Evolutionary conservation across 2,113 vertebrate genomes (phyloP), one percentile per base, ranked within the genome.

Genomic region (Coryphaenoides rupestris): DNA sequence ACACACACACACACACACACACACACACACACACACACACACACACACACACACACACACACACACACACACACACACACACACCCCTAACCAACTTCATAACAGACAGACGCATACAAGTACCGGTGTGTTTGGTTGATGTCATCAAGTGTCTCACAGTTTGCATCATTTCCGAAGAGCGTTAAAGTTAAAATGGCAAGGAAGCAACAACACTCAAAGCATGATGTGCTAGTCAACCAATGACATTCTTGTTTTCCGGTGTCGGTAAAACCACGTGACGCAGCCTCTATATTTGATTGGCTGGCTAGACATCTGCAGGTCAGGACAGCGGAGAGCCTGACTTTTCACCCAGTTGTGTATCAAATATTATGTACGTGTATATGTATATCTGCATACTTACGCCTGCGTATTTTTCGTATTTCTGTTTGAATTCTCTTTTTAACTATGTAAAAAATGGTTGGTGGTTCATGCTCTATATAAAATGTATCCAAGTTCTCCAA

Each of bases 71-170:
- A 53, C 19, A 50, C 9, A 33, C 19, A 14, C 19, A 24, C 28
- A 47, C 3, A 21, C 2, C 6, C n/a, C n/a, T n/a, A n/a, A n/a
- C n/a, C n/a, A n/a, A n/a, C n/a, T n/a, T n/a, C n/a, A n/a, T n/a
- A 9, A 6, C 21, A 60, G 21, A 56, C 19, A 26, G 13, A 52
- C 21, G 9, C 63, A 23, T 26, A 2, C 45, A 40, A 6, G 40
- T 72, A 91, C 89, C 87, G 62, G 83, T 52, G 61, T 81, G 88
- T 65, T 77, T 88, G 61, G 86, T 57, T 3, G 78, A 49, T 16
- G 68, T 79, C 16, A 84, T 58, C 16, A 81, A 33, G 21, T 81
- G 65, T 73, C 85, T 89, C 56, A 88, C 24, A 28, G 73, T 59
- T 19, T 74, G 76, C 10, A 89, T 77, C 84, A 88, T 89, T 10